These are phyloP conservation scores for Takifugu rubripes DNA, from an alignment of 2,797 vertebrate genomes.

Conservation along the genomic window DNA sequence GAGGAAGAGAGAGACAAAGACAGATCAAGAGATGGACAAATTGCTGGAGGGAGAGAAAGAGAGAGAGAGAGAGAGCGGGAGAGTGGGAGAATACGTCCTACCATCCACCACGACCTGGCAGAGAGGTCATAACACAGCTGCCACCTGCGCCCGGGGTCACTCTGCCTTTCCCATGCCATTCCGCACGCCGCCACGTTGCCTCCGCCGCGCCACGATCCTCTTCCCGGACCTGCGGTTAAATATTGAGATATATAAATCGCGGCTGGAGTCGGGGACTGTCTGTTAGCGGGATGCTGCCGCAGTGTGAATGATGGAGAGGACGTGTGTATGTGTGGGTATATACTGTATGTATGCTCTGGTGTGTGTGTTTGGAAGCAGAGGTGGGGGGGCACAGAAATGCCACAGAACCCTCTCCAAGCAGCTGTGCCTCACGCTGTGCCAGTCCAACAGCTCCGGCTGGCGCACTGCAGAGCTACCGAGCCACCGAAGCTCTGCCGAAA, in stretches of 20 bases:
- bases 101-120: conserved; percentile 81
- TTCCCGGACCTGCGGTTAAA: conserved; percentile 63
- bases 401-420: conserved; percentile 75
- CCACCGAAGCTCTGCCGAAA: conserved; percentile 50
- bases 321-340: conserved; percentile 61
- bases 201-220: conserved; percentile 53
- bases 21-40: not conserved
- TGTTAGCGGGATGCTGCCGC: conserved; percentile 55
- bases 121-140: conserved; percentile 79
- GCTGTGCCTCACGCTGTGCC: conserved; percentile 69
- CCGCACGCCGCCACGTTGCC: conserved; percentile 51
- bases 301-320: conserved; percentile 59
- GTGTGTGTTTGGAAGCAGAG: conserved; percentile 44
- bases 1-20: conserved; percentile 8
- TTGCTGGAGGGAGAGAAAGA: not conserved
- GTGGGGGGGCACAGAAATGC: conserved; percentile 71
- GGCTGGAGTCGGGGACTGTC: conserved; percentile 67
- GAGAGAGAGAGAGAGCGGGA: conserved; percentile 38
- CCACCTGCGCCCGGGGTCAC: conserved; percentile 78
- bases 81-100: conserved; percentile 63
- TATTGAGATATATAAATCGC: conserved; percentile 60
- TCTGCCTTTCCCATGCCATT: conserved; percentile 70
- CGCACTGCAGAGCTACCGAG: conserved; percentile 60
- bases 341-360: conserved; percentile 55
- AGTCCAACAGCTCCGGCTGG: conserved; percentile 65